These are phyloP conservation scores for Osmerus eperlanus DNA, from an alignment of 2,113 vertebrate genomes.

Conservation along the genomic window DNA sequence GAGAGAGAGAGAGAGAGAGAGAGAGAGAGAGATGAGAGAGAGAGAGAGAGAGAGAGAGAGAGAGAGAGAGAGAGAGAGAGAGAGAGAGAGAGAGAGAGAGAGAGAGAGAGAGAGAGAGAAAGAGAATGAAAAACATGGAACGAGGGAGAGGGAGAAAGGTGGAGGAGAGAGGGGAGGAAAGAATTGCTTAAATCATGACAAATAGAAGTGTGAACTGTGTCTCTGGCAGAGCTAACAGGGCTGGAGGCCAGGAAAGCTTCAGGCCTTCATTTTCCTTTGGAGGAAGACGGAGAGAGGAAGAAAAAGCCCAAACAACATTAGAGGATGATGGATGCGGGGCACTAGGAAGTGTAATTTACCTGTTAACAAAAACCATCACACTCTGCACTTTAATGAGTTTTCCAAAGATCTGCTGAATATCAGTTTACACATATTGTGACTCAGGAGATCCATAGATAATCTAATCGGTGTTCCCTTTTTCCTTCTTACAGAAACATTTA, in stretches of 20 bases:
- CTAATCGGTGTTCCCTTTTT: constrained; percentile 12
- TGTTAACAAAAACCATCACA: constrained; percentile 57
- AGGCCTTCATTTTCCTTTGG: constrained; percentile 36
- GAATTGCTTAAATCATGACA: constrained; percentile 18
- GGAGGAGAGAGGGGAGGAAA: background rate
- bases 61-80: background rate
- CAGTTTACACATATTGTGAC: constrained; percentile 20
- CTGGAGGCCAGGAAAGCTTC: constrained; percentile 49
- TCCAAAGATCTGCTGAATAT: constrained; percentile 43
- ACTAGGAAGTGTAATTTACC: constrained; percentile 49
- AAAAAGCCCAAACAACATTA: constrained; percentile 33
- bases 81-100: background rate
- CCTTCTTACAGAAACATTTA: background rate
- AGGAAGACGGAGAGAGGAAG: background rate
- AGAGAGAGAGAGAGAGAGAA: background rate
- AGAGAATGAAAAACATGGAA: too few species aligned
- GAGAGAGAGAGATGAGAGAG: background rate
- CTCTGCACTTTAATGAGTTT: constrained; percentile 53
- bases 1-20: background rate
- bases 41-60: background rate
- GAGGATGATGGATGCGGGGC: constrained; percentile 56
- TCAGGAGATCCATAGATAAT: constrained; percentile 39
- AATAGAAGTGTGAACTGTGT: constrained; percentile 29
- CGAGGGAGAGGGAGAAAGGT: background rate
- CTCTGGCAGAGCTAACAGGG: constrained; percentile 42